Conservation (phyloP, 2,113 vertebrate species). For the Dinomys branickii region DNA sequence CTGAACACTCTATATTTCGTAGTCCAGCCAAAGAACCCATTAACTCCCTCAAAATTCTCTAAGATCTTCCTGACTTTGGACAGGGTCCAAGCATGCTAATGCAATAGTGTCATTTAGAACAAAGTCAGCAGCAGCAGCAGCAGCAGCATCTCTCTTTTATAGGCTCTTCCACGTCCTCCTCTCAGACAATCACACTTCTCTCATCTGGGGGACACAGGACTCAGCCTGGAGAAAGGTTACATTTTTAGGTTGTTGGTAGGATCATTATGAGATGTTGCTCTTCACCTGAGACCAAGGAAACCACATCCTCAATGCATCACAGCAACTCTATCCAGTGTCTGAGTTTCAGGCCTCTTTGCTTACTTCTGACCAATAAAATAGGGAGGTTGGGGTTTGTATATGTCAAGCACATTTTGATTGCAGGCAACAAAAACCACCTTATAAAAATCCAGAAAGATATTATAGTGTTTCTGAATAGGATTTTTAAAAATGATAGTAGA, state of each 20-base stretch:
- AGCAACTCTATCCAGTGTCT: neutral
- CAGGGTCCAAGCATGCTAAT: neutral
- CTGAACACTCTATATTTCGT: neutral
- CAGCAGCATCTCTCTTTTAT: neutral
- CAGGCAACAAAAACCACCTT: neutral
- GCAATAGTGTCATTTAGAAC: neutral
- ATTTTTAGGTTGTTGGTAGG: neutral
- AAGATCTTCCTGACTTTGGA: conserved; percentile 21
- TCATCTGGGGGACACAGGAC: neutral
- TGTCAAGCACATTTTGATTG: neutral
- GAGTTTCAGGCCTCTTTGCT: neutral
- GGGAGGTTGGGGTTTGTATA: neutral
- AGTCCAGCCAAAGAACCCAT: conserved; percentile 37
- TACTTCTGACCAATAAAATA: neutral
- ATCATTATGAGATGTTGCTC: neutral
- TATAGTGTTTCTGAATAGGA: neutral
- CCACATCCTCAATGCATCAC: neutral
- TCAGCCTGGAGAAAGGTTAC: neutral
- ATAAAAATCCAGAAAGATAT: neutral
- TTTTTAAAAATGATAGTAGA: neutral
- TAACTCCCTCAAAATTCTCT: conserved; percentile 7
- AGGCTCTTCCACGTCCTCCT: neutral
- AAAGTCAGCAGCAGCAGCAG: neutral
- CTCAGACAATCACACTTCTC: neutral
- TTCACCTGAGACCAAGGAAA: neutral